Evolutionary conservation across 35 echinoderm and acorn worm species (phyloP).

Genomic region (Ophioderma brevispina): DNA sequence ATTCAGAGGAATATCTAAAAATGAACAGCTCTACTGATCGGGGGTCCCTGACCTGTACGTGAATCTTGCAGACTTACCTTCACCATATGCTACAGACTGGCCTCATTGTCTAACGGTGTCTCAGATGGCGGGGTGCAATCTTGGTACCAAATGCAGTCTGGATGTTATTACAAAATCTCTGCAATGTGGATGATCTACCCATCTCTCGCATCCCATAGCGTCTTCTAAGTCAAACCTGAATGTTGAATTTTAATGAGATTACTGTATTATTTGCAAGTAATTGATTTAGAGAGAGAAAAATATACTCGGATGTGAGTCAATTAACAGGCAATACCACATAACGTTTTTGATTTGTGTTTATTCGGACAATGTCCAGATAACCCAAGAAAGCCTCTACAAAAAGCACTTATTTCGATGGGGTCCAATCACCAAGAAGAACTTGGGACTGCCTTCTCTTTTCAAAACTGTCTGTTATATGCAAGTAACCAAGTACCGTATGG

Average conservation of each 20-base stretch:
- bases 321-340: too few species aligned
- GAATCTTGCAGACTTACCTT: not conserved
- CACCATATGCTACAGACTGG: not conserved
- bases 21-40: too few species aligned
- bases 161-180: conserved; percentile 85
- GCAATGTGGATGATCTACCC: conserved; percentile 91
- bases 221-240: conserved; percentile 96
- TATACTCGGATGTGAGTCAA: not conserved
- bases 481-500: too few species aligned
- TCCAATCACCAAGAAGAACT: too few species aligned
- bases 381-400: too few species aligned
- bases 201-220: conserved; percentile 83
- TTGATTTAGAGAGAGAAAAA: not conserved
- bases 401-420: too few species aligned
- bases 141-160: conserved; percentile 96
- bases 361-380: too few species aligned
- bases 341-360: too few species aligned
- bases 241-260: too few species aligned
- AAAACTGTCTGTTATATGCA: too few species aligned
- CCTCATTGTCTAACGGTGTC: conserved; percentile 40
- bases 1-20: too few species aligned
- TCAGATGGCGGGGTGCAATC: conserved; percentile 57
- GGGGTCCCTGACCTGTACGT: not conserved
- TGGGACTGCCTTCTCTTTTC: too few species aligned
- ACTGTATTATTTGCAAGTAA: not conserved